phyloP scores from a whole-genome alignment of 2,888 invertebrate genomes.

The Terebella lapidaria region DNA sequence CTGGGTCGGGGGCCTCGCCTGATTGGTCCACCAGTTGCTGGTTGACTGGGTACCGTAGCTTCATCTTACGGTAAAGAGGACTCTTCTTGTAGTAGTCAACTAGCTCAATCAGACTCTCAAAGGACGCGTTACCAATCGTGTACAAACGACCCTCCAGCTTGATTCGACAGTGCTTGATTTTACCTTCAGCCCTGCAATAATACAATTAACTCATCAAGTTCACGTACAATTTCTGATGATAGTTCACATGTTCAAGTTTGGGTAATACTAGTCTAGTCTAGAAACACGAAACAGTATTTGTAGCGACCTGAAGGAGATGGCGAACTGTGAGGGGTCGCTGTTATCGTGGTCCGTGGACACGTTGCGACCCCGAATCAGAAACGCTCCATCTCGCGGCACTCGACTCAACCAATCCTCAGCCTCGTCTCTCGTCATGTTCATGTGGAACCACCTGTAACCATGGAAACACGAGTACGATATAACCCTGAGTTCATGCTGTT shows the following conservation, averaged over 20 bases:
- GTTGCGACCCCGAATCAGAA: conserved; percentile 72
- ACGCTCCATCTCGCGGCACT: conserved; percentile 85
- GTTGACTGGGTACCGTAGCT: conserved; percentile 64
- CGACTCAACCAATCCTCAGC: conserved; percentile 85
- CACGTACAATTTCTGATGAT: too few relatives aligned
- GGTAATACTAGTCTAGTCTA: too few relatives aligned
- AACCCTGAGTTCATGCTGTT: background rate
- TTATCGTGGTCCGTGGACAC: conserved; percentile 65
- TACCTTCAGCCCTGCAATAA: conserved; percentile 72
- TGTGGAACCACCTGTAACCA: conserved; percentile 75
- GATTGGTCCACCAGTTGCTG: conserved; percentile 36
- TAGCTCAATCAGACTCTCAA: conserved; percentile 92
- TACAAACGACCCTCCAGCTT: conserved; percentile 86
- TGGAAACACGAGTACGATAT: background rate
- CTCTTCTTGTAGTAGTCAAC: conserved; percentile 86
- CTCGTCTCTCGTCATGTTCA: conserved; percentile 70
- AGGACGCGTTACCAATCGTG: conserved; percentile 76
- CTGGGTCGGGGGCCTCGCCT: conserved; percentile 41
- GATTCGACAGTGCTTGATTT: conserved; percentile 95
- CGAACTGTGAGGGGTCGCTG: conserved; percentile 77
- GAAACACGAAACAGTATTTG: too few relatives aligned
- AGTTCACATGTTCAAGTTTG: too few relatives aligned
- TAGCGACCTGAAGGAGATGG: conserved; percentile 92
- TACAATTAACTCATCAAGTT: background rate
- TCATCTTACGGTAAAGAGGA: conserved; percentile 86